These are phyloP conservation scores for Aphidius colemani DNA, from an alignment of 2,888 invertebrate species.

Conservation along the genomic window DNA sequence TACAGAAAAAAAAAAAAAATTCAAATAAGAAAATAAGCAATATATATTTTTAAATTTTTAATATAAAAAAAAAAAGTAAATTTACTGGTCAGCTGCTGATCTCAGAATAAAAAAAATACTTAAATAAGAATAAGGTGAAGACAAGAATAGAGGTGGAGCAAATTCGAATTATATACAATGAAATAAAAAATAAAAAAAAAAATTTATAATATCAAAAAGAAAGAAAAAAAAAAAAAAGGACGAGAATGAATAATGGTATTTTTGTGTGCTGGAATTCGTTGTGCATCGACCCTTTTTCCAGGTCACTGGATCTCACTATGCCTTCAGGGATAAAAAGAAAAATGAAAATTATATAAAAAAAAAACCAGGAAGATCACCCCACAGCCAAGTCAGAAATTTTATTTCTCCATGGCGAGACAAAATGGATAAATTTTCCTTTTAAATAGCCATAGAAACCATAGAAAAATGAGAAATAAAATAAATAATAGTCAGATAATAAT, in stretches of 20 bases:
- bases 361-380: neutral
- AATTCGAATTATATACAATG: too few relatives aligned
- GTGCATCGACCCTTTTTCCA: conserved; percentile 20
- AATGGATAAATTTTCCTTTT: neutral
- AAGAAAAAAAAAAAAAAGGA: conserved; percentile 9
- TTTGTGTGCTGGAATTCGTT: conserved; percentile 6
- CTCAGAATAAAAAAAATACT: too few relatives aligned
- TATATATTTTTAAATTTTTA: too few relatives aligned
- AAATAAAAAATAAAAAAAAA: conserved; percentile 9
- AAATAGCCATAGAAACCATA: too few relatives aligned
- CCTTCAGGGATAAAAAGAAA: neutral
- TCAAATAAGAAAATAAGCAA: too few relatives aligned
- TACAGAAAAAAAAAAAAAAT: too few relatives aligned
- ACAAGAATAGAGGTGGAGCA: too few relatives aligned
- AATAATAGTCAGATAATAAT: too few relatives aligned
- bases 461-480: too few relatives aligned
- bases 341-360: neutral
- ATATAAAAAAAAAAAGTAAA: too few relatives aligned
- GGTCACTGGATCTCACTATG: conserved; percentile 12
- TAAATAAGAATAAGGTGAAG: too few relatives aligned
- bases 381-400: neutral
- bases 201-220: neutral
- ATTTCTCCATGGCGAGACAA: neutral
- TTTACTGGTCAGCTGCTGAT: too few relatives aligned
- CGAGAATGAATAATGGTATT: neutral